These are phyloP conservation scores for Napeogenes sylphis DNA, from an alignment of 2,888 invertebrate genomes.

Conservation along the genomic window DNA sequence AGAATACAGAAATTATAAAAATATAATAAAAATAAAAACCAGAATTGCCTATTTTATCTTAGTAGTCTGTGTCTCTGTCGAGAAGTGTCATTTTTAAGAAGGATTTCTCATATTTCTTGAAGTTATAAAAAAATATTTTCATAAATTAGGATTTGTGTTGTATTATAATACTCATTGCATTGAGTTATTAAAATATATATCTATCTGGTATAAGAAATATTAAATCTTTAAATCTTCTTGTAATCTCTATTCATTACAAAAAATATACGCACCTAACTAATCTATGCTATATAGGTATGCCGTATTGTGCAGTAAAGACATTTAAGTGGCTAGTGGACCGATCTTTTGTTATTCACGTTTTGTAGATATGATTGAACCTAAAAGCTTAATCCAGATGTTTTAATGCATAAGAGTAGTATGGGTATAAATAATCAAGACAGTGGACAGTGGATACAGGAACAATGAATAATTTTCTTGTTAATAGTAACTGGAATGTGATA, in stretches of 20 bases:
- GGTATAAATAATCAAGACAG: constrained; percentile 52
- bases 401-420: constrained; percentile 9
- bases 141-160: neutral
- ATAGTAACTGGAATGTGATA: constrained; percentile 40
- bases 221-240: too few relatives aligned
- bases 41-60: neutral
- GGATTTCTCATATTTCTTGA: neutral
- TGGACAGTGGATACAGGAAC: constrained; percentile 36
- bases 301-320: constrained; percentile 16
- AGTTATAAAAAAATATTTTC: constrained; percentile 3
- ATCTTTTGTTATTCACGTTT: constrained; percentile 23
- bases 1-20: neutral
- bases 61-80: too few relatives aligned
- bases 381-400: neutral
- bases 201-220: too few relatives aligned
- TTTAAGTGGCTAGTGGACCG: constrained; percentile 19
- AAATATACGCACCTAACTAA: constrained; percentile 11
- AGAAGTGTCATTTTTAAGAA: constrained; percentile 1
- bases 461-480: constrained; percentile 45
- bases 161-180: neutral
- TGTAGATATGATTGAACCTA: constrained; percentile 1
- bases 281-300: constrained; percentile 12
- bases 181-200: too few relatives aligned
- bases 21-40: neutral
- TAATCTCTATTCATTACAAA: neutral